A percentile compares a stretch with the other conserved stretches of the same genome.
These are phyloP conservation scores for Melitaea athalia DNA, from an alignment of 2,888 invertebrate genomes.

Conservation along the genomic window DNA sequence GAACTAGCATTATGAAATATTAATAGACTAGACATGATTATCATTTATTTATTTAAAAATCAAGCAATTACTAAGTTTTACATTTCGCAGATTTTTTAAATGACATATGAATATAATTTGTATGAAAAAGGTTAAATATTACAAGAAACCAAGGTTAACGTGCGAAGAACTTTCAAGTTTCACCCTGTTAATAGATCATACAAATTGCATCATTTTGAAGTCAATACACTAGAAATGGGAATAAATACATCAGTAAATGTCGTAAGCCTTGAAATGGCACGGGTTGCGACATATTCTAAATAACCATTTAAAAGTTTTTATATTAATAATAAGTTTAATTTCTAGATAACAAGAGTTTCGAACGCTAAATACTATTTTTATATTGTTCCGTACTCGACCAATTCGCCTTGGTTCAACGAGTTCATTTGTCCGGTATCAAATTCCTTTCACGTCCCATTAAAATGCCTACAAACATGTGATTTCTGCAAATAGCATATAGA, in stretches of 20 bases:
- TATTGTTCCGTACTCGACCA: conserved; percentile 45
- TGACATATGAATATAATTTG: conserved; percentile 26
- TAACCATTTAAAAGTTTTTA: conserved; percentile 36
- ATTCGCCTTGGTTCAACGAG: conserved; percentile 47
- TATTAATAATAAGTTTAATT: conserved; percentile 34
- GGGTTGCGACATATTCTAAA: conserved; percentile 31
- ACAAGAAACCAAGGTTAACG: conserved; percentile 44
- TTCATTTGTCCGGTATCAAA: conserved; percentile 42
- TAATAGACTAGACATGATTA: too few species aligned
- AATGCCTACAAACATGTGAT: conserved; percentile 43
- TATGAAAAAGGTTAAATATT: conserved; percentile 25
- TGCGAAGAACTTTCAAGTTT: conserved; percentile 51
- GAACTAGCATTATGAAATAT: not conserved
- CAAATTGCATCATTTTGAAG: conserved; percentile 40
- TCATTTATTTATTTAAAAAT: too few species aligned
- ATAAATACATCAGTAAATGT: conserved; percentile 36
- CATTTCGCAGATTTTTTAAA: not conserved
- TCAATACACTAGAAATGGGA: conserved; percentile 44
- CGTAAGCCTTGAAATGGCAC: conserved; percentile 40
- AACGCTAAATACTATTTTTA: conserved; percentile 46
- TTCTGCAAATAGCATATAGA: conserved; percentile 30
- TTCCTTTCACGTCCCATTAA: conserved; percentile 46
- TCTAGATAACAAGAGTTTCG: conserved; percentile 36
- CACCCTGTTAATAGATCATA: conserved; percentile 41
- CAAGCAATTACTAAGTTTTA: too few species aligned